phyloP scores from a whole-genome alignment of 2,888 invertebrate genomes.

The Lypha dubia region DNA sequence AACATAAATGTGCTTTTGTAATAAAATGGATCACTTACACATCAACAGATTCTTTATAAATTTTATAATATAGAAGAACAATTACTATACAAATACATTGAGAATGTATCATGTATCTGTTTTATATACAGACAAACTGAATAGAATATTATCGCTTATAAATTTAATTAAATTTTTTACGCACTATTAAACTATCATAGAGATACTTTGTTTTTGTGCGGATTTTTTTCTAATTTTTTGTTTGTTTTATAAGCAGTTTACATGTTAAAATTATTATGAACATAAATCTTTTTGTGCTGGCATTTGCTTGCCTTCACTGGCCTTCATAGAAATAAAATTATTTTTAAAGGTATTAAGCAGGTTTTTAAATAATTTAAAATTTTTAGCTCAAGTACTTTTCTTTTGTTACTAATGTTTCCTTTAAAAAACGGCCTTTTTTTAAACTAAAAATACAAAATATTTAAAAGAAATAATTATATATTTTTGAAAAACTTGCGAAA shows the following conservation, averaged over 20 bases:
- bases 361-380: too few relatives aligned
- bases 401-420: too few relatives aligned
- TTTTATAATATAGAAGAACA: not conserved
- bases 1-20: constrained; percentile 7
- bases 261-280: too few relatives aligned
- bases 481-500: too few relatives aligned
- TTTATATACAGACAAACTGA: not conserved
- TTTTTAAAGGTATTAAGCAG: too few relatives aligned
- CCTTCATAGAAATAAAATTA: too few relatives aligned
- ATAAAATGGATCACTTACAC: constrained; percentile 28
- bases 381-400: too few relatives aligned
- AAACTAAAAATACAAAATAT: too few relatives aligned
- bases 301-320: too few relatives aligned
- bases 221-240: not conserved
- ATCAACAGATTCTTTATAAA: constrained; percentile 27
- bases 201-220: not conserved
- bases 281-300: not conserved
- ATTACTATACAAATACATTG: not conserved
- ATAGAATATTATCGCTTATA: constrained; percentile 43
- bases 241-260: too few relatives aligned
- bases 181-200: constrained; percentile 49
- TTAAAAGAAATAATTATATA: too few relatives aligned
- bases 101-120: not conserved
- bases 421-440: too few relatives aligned
- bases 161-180: constrained; percentile 42